Evolutionary conservation across 2,888 invertebrate species (phyloP).

Genomic region (Pristionchus entomophagus): DNA sequence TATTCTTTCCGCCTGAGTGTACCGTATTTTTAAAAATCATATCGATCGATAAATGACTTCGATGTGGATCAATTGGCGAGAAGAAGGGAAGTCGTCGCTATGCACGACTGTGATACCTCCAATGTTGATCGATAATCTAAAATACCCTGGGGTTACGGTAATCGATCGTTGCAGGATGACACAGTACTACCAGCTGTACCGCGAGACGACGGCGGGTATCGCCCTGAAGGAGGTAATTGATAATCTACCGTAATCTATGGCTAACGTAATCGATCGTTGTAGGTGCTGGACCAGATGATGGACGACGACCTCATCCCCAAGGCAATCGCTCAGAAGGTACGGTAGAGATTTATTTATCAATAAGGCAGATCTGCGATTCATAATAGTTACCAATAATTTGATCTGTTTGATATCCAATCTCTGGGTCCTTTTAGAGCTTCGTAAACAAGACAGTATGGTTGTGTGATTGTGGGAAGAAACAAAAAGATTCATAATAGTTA

Average conservation of each 20-base stretch:
- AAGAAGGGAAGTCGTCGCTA: neutral
- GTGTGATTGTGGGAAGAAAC: no score
- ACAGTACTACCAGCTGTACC: slow-evolving; percentile 91
- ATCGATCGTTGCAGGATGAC: slow-evolving; percentile 10
- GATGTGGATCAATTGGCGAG: neutral
- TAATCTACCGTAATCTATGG: no score
- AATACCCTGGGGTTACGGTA: neutral
- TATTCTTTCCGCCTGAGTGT: neutral
- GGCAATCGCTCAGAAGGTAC: slow-evolving; percentile 34
- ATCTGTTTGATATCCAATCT: no score
- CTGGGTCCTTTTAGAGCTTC: no score
- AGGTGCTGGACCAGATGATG: slow-evolving; percentile 93
- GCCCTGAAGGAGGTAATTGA: slow-evolving; percentile 97
- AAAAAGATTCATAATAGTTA: no score
- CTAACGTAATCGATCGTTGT: no score
- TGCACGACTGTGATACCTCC: neutral
- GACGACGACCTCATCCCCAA: slow-evolving; percentile 20
- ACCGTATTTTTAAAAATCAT: neutral
- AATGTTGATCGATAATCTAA: neutral
- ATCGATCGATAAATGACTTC: slow-evolving; percentile 20
- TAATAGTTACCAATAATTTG: no score
- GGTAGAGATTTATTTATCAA: no score
- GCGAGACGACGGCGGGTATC: slow-evolving; percentile 96
- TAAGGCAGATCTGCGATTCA: no score
- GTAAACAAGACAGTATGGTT: no score